These are phyloP conservation scores for Drosophila anomalata DNA, from an alignment of 2,888 invertebrate species.

Conservation along the genomic window DNA sequence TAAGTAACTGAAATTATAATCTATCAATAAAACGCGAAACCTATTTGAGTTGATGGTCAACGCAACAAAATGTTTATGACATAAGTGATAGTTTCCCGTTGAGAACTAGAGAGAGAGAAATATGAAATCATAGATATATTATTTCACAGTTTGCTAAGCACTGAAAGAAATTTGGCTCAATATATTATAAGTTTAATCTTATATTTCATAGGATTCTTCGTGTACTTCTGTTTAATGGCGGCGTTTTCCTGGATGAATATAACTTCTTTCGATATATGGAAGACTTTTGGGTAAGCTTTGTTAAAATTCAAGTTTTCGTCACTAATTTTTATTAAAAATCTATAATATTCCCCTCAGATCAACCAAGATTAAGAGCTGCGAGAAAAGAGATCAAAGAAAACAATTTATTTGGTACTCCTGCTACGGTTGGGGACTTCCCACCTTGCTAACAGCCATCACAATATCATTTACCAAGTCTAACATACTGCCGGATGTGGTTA, in stretches of 20 bases:
- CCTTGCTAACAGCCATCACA: slow-evolving; percentile 85
- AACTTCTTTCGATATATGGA: slow-evolving; percentile 93
- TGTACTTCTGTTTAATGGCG: slow-evolving; percentile 88
- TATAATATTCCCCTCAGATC: slow-evolving; percentile 56
- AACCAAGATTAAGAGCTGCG: slow-evolving; percentile 68
- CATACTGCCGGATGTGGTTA: slow-evolving; percentile 84
- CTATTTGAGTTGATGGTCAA: slow-evolving; percentile 8
- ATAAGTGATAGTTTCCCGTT: slow-evolving; percentile 4
- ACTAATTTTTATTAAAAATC: neutral
- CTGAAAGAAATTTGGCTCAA: neutral
- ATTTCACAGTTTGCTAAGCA: neutral
- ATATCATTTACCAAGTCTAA: slow-evolving; percentile 85
- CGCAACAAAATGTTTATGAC: neutral
- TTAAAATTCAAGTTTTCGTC: neutral
- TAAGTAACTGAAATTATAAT: slow-evolving; percentile 74
- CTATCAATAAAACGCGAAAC: neutral
- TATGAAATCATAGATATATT: neutral
- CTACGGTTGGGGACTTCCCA: slow-evolving; percentile 89
- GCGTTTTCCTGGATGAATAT: slow-evolving; percentile 91
- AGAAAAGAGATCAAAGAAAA: slow-evolving; percentile 71
- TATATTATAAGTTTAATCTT: neutral
- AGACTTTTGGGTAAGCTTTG: slow-evolving; percentile 89
- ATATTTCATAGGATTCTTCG: slow-evolving; percentile 86
- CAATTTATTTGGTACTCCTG: slow-evolving; percentile 88
- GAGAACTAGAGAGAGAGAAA: neutral